A percentile compares a stretch with the other conserved stretches of the same genome.
These are phyloP conservation scores for Dynastes grantii DNA, from an alignment of 2,888 invertebrate species.

Conservation along the genomic window DNA sequence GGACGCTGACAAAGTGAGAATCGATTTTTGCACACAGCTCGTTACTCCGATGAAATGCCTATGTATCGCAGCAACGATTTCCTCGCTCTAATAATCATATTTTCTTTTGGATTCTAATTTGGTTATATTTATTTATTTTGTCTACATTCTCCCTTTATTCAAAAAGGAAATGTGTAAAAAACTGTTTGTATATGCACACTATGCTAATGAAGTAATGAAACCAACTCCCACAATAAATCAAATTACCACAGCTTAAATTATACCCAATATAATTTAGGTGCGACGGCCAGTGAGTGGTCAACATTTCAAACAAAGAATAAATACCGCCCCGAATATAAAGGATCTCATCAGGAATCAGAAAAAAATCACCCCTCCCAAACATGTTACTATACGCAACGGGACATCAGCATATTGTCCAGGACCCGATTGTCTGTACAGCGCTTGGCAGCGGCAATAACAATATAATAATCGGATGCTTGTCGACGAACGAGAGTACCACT, in stretches of 20 bases:
- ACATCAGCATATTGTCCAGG: constrained; percentile 62
- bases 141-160: too few species aligned
- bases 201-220: too few species aligned
- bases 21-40: too few species aligned
- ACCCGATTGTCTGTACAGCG: constrained; percentile 55
- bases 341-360: constrained; percentile 11
- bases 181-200: too few species aligned
- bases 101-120: too few species aligned
- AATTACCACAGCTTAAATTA: constrained; percentile 25
- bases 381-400: constrained; percentile 60
- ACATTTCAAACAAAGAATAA: constrained; percentile 57
- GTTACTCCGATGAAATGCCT: too few species aligned
- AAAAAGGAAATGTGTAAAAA: too few species aligned
- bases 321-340: neutral
- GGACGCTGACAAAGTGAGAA: too few species aligned
- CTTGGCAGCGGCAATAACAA: constrained; percentile 54
- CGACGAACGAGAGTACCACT: constrained; percentile 21
- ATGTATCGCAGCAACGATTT: too few species aligned
- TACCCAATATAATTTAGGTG: constrained; percentile 41
- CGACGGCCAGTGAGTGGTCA: constrained; percentile 62
- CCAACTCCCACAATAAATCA: constrained; percentile 56
- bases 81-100: too few species aligned
- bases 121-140: too few species aligned
- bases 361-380: constrained; percentile 57
- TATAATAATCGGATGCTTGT: constrained; percentile 42